Base-by-base conservation (phyloP, 2,888 invertebrate species). In the Cheilosia grossa region DNA sequence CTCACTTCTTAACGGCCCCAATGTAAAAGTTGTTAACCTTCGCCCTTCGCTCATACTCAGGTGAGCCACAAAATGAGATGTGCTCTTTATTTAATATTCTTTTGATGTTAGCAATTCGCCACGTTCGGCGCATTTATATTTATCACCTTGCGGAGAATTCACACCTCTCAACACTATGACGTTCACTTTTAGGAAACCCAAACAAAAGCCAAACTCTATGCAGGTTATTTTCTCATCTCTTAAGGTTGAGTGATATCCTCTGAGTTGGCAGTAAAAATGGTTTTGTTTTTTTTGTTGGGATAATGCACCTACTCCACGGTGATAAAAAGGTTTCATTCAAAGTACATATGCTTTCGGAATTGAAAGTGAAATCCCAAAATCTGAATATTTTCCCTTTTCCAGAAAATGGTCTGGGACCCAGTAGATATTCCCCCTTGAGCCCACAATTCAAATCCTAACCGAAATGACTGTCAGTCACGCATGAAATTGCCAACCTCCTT, bases 41-140 rank as follows among this genome's bases (percentile, higher is more conserved):
- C 21, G 24, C 51, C 13, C 19, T 24, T 13, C 15, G 51, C 13
- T 51, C 15, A 10, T 4, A 21, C 19, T 21, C 17, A 54, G 27
- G 54, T 54, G 54, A 33, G 17, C 10, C 54, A 30, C 54, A 54
- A 54, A 54, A 33, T 17, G 17, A 27, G 17, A 27, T 54, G 27
- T 54, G 54, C 10, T 54, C 30, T 54, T 54, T 17, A 54, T 27
- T 54, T 54, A 54, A 54, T 54, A 33, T 54, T 17, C 54, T 30
- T 54, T 54, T 54, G 54, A 54, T 54, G 27, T 17, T 17, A 4
- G 33, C 15, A 54, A 33, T 30, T 30, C 27, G 6, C 30, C 54
- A 54, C 54, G 54, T 54, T 51, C 21, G 13, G 24, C 15, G 51
- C 51, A 51, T 51, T 54, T 30, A 33, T 54, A 54, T 19, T 54